phyloP scores from a whole-genome alignment of 2,113 vertebrate species.

The Hystrix cristata region DNA sequence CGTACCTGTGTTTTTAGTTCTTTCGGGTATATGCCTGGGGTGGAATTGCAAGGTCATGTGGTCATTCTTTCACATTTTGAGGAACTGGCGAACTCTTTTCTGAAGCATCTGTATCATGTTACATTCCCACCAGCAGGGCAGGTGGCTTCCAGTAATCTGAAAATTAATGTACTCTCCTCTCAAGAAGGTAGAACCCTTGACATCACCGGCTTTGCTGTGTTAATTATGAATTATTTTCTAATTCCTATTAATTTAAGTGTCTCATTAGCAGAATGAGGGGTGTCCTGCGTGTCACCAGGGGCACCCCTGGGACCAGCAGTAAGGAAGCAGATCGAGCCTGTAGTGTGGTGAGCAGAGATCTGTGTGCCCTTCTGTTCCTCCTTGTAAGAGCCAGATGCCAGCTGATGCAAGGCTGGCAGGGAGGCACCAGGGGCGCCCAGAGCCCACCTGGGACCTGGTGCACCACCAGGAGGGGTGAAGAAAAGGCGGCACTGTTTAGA shows the following conservation, averaged over 20 bases:
- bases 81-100: not conserved
- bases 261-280: not conserved
- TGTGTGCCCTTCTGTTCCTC: fast-evolving
- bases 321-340: not conserved
- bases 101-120: not conserved
- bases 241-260: not conserved
- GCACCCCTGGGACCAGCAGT: not conserved
- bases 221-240: not conserved
- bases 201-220: not conserved
- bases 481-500: not conserved
- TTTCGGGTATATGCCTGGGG: not conserved
- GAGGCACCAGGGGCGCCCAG: not conserved
- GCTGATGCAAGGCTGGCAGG: not conserved
- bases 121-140: fast-evolving
- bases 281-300: not conserved
- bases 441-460: not conserved
- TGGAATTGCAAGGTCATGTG: not conserved
- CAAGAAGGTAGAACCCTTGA: not conserved
- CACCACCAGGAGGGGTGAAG: not conserved
- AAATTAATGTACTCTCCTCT: not conserved
- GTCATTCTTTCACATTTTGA: not conserved
- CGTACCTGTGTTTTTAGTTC: fast-evolving
- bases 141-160: not conserved
- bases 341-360: not conserved
- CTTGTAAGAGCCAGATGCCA: not conserved